These are phyloP conservation scores for Discoglossus pictus DNA, from an alignment of 2,797 vertebrate genomes.

Conservation along the genomic window DNA sequence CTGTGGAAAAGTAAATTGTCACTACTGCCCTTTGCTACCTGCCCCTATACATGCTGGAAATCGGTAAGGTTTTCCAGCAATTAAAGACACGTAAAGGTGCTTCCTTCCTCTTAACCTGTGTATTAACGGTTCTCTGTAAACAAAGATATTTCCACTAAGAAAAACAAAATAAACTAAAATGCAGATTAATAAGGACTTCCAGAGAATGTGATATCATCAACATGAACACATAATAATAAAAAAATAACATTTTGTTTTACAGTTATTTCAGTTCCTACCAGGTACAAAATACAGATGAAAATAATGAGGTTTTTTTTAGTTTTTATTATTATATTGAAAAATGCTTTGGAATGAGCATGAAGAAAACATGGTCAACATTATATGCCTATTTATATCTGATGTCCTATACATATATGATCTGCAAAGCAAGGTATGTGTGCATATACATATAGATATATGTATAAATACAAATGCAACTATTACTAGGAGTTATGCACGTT, in stretches of 20 bases:
- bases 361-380: constrained; percentile 35
- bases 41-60: too few relatives aligned
- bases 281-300: constrained; percentile 15
- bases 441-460: constrained; percentile 24
- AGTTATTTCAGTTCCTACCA: background rate
- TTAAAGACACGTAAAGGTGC: background rate
- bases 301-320: constrained; percentile 1
- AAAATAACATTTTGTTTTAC: background rate
- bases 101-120: background rate
- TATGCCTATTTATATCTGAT: constrained; percentile 20
- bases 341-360: constrained; percentile 47
- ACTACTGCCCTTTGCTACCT: too few relatives aligned
- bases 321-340: constrained; percentile 20
- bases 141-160: constrained; percentile 5
- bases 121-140: constrained; percentile 22
- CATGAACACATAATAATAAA: background rate
- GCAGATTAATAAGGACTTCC: constrained; percentile 43
- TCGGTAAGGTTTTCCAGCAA: too few relatives aligned
- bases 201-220: constrained; percentile 6
- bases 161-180: constrained; percentile 1
- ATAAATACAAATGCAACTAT: constrained; percentile 23
- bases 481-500: constrained; percentile 41
- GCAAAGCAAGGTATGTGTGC: constrained; percentile 34
- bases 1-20: too few relatives aligned
- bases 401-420: constrained; percentile 27